Evolutionary conservation across 2,113 vertebrate species (phyloP).

Genomic region (Nerophis lumbriciformis): DNA sequence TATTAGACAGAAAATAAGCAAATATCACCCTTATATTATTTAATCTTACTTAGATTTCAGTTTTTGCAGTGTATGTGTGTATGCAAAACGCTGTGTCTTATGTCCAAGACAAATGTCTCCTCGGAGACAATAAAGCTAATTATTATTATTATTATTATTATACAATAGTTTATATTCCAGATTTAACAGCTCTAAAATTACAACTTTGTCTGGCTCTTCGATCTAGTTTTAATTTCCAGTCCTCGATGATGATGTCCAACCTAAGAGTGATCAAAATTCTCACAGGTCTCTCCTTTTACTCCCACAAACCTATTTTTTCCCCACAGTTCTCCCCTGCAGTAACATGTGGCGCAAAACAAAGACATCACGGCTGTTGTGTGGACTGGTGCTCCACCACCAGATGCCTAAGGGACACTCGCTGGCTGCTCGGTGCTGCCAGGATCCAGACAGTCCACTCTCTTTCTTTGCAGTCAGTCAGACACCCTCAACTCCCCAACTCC

Average conservation of each 20-base stretch:
- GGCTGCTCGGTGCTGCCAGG: constrained; percentile 60
- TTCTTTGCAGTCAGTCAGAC: constrained; percentile 59
- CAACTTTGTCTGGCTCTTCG: background rate
- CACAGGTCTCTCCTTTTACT: constrained; percentile 26
- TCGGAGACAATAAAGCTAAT: too few species aligned
- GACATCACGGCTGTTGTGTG: constrained; percentile 62
- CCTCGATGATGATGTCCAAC: background rate
- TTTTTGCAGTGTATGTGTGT: too few species aligned
- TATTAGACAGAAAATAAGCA: too few species aligned
- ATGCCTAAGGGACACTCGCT: constrained; percentile 63
- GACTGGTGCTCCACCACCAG: constrained; percentile 56
- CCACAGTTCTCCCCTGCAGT: constrained; percentile 20
- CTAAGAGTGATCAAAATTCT: constrained; percentile 24
- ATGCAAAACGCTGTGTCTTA: too few species aligned
- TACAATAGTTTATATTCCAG: too few species aligned
- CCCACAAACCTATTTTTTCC: constrained; percentile 18
- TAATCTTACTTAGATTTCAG: too few species aligned
- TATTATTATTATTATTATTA: too few species aligned
- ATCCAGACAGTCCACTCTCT: constrained; percentile 67
- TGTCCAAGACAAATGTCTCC: too few species aligned
- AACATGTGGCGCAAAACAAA: constrained; percentile 66
- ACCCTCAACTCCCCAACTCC: constrained; percentile 64
- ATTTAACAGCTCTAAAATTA: too few species aligned
- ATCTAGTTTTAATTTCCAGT: background rate
- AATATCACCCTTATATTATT: too few species aligned